Percentiles rank a stretch among this genome's conserved stretches.
phyloP scores from a whole-genome alignment of 2,113 vertebrate genomes.

The Protomyctophum bolini region DNA sequence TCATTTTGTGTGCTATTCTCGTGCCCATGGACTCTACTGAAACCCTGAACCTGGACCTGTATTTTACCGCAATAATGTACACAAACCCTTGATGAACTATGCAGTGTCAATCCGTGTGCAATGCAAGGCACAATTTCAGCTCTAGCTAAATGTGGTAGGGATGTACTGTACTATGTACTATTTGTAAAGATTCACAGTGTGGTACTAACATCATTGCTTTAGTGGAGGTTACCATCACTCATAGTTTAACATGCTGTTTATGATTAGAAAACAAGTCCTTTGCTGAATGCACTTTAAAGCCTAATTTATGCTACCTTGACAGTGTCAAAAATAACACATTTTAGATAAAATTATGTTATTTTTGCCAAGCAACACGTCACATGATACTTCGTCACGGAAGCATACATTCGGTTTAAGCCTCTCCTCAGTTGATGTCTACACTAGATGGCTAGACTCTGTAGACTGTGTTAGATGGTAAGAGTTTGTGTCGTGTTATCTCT shows the following conservation, averaged over 20 bases:
- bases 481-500: conserved; percentile 53
- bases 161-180: conserved; percentile 48
- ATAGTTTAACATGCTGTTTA: conserved; percentile 45
- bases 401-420: conserved; percentile 48
- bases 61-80: conserved; percentile 93
- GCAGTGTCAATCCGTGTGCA: conserved; percentile 81
- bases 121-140: conserved; percentile 55
- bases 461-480: conserved; percentile 62
- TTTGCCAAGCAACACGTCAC: no score
- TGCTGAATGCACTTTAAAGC: conserved; percentile 75
- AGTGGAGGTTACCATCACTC: conserved; percentile 48
- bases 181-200: conserved; percentile 40
- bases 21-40: conserved; percentile 13
- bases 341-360: no score
- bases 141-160: conserved; percentile 44
- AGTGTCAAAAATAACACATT: no score
- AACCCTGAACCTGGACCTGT: conserved; percentile 47
- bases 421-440: conserved; percentile 72
- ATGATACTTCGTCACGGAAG: no score
- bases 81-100: conserved; percentile 93
- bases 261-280: conserved; percentile 44
- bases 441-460: conserved; percentile 71
- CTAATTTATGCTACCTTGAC: no score
- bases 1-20: conserved; percentile 40
- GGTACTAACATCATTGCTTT: conserved; percentile 57